Evolutionary conservation across 1,140 invertebrate genomes (phyloP).

Genomic region (Drosophila santomea): DNA sequence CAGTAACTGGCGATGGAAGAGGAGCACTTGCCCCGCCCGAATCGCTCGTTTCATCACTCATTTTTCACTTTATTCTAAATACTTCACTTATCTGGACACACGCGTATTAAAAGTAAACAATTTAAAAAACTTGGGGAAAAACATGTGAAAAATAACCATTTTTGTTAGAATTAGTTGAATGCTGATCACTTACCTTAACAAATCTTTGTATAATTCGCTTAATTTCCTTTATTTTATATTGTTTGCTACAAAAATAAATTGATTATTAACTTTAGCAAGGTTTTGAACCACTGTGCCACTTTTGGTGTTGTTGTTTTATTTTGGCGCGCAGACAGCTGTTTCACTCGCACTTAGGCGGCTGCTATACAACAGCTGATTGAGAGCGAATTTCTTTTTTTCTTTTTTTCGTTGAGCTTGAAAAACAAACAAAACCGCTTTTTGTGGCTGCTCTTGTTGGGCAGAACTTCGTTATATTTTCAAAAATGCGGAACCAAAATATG

Average conservation of each 20-base stretch:
- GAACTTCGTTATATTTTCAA: constrained; percentile 35
- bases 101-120: constrained; percentile 58
- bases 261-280: constrained; percentile 12
- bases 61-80: constrained; percentile 36
- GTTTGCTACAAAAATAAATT: constrained; percentile 5
- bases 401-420: constrained; percentile 46
- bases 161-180: constrained; percentile 5
- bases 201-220: constrained; percentile 7
- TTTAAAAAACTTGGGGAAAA: constrained; percentile 38
- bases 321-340: constrained; percentile 62
- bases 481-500: constrained; percentile 61
- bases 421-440: constrained; percentile 63
- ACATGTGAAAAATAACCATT: background rate
- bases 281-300: constrained; percentile 45
- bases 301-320: constrained; percentile 28
- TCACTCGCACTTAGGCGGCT: constrained; percentile 34
- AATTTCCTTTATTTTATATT: background rate
- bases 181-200: constrained; percentile 63
- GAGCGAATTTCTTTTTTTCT: constrained; percentile 38
- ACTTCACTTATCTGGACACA: constrained; percentile 62
- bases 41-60: constrained; percentile 31
- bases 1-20: constrained; percentile 1
- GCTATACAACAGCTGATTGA: constrained; percentile 66
- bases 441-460: constrained; percentile 19
- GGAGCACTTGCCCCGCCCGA: constrained; percentile 9